Evolutionary conservation across 2,113 vertebrate species (phyloP).

Genomic region (Tetrax tetrax): DNA sequence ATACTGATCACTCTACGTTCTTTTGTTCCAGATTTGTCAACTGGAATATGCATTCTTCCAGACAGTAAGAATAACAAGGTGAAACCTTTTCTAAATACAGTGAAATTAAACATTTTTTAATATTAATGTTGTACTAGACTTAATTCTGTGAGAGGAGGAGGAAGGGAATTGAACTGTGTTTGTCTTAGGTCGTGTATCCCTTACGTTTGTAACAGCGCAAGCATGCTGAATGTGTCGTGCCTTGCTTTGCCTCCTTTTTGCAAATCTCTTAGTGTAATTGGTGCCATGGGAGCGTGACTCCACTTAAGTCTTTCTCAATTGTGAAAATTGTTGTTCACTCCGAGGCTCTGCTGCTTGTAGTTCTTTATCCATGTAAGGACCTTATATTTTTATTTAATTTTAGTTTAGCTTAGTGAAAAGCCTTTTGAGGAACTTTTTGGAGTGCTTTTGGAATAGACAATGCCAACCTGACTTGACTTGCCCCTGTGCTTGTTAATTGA

Average conservation of each 20-base stretch:
- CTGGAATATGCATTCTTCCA: constrained; percentile 70
- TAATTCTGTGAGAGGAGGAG: background rate
- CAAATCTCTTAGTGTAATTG: background rate
- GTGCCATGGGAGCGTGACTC: background rate
- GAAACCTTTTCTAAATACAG: constrained; percentile 1
- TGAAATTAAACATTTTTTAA: background rate
- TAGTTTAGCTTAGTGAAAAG: background rate
- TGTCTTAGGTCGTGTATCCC: accelerated
- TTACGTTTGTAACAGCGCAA: background rate
- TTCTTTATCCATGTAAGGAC: background rate
- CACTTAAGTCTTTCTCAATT: background rate
- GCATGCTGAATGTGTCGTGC: background rate
- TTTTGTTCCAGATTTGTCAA: constrained; percentile 76
- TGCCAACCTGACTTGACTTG: background rate
- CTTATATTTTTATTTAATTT: background rate
- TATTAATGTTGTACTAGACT: background rate
- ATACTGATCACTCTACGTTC: background rate
- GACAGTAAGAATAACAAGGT: constrained; percentile 73
- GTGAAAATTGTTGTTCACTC: background rate
- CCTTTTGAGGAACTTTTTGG: background rate
- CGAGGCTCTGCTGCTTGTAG: background rate
- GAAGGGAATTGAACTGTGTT: background rate
- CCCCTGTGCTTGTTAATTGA: background rate
- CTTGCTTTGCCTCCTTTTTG: background rate
- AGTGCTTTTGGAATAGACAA: background rate